These are phyloP conservation scores for Prunella himalayana DNA, from an alignment of 2,113 vertebrate genomes.

Conservation along the genomic window DNA sequence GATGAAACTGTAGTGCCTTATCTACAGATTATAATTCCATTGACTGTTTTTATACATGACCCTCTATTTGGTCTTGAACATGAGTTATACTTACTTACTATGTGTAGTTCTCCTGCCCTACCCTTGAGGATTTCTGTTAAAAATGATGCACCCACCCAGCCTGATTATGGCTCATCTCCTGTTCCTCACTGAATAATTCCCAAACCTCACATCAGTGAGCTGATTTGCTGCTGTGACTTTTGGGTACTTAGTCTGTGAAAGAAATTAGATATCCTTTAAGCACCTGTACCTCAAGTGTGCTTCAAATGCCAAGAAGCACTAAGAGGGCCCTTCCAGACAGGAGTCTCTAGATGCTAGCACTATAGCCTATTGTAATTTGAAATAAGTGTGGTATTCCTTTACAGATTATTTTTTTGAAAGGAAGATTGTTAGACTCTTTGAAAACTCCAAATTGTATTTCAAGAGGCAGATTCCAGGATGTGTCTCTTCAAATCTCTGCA, in stretches of 20 bases:
- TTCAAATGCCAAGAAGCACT: background rate
- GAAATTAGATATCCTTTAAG: background rate
- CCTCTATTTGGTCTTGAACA: background rate
- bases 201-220: background rate
- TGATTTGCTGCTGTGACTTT: background rate
- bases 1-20: background rate
- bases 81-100: background rate
- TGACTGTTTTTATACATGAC: background rate
- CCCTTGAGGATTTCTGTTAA: background rate
- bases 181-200: background rate
- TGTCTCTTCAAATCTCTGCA: background rate
- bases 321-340: background rate
- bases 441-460: background rate
- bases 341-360: background rate
- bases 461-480: background rate
- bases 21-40: background rate
- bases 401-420: background rate
- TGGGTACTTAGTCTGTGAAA: background rate
- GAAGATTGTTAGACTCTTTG: background rate
- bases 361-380: background rate
- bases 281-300: background rate
- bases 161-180: background rate
- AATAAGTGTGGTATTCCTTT: background rate
- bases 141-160: rapidly evolving
- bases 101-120: background rate